Base-by-base conservation (phyloP, 2,113 vertebrate species). In the Bambusicola thoracicus region DNA sequence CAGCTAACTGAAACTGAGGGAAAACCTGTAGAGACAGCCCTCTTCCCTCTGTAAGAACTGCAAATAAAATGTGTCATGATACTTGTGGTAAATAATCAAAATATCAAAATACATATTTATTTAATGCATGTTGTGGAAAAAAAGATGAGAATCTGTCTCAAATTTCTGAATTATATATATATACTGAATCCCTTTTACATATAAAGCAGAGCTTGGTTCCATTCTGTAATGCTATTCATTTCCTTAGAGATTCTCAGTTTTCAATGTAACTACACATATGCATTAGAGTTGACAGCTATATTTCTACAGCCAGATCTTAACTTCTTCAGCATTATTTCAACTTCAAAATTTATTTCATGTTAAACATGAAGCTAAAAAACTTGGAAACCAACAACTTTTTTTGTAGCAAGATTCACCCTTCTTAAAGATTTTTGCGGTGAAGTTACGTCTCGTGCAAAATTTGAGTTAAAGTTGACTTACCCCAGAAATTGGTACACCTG, bases 401-500 rank as follows among this genome's bases (percentile, higher is more conserved):
- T 66, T 32, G 30, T 16, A 77, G 63, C 30, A 80, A n/a, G 32
- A 87, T 87, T 92, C 55, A 49, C 6, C 7, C 49, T 91, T 82
- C 25, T 80, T 56, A 94, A 82, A 85, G 14, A 8, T 91, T 84
- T 75, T 58, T 58, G 14, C 22, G 63, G n/a, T 38, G 36, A 76
- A 73, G 32, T 8, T 63, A 41, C 2, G 8, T 51, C 49, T 73
- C 11, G 69, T 18, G 13, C 34, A 91, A 41, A 89, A 49, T 59
- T 19, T 53, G 29, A 48, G 17, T 3, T 41, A 51, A 67, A 65
- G 44, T 4, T 73, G 82, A 94, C 98, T 99, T 98, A 99, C 99
- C 98, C 99, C 99, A 27, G 99, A 99, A 97, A 99, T 99, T 24
- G 99, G 99, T 81, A 99, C 97, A 87, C 98, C 99, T 92, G 98